Evolutionary conservation across 2,888 invertebrate genomes (phyloP).

Genomic region (Drosophila robusta): DNA sequence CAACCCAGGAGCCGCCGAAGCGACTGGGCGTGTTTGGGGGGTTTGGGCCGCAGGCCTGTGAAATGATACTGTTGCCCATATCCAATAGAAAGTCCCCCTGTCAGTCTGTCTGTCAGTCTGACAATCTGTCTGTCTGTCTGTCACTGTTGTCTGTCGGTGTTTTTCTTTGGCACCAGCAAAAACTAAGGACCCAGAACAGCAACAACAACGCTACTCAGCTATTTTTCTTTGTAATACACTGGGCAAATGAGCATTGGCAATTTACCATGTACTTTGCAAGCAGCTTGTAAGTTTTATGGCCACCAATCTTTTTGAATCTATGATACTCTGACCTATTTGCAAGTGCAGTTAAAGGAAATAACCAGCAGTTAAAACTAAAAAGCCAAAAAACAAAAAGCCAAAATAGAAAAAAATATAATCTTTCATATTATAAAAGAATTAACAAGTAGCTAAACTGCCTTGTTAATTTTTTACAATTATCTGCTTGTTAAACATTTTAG

Average conservation of each 20-base stretch:
- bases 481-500: too few relatives aligned
- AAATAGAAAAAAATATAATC: too few relatives aligned
- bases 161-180: slow-evolving; percentile 42
- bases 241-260: not conserved
- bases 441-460: too few relatives aligned
- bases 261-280: not conserved
- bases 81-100: slow-evolving; percentile 10
- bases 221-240: slow-evolving; percentile 54
- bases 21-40: slow-evolving; percentile 25
- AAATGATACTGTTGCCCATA: slow-evolving; percentile 67
- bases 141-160: slow-evolving; percentile 4
- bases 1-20: slow-evolving; percentile 17
- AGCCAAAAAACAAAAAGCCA: too few relatives aligned
- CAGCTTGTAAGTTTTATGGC: not conserved
- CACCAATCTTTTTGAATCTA: too few relatives aligned
- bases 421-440: too few relatives aligned
- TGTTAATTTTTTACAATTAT: too few relatives aligned
- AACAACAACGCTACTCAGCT: slow-evolving; percentile 36
- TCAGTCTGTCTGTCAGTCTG: slow-evolving; percentile 25
- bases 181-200: slow-evolving; percentile 30
- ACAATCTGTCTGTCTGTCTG: slow-evolving; percentile 1
- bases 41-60: slow-evolving; percentile 5
- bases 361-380: too few relatives aligned
- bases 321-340: not conserved
- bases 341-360: not conserved